Conservation (phyloP, 2,113 vertebrate genomes). For the Heterocephalus glaber region DNA sequence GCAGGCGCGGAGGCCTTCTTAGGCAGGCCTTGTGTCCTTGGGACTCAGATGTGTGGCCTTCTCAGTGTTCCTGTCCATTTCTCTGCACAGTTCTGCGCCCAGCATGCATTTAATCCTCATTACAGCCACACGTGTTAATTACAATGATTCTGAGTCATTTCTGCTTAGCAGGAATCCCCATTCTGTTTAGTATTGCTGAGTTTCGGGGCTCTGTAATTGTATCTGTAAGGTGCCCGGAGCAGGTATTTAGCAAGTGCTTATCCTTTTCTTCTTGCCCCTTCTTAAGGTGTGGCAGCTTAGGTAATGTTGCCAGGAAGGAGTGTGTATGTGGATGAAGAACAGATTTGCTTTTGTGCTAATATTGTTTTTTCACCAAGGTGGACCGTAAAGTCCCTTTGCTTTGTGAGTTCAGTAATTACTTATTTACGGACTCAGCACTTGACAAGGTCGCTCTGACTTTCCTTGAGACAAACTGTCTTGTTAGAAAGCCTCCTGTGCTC, state of each 20-base stretch:
- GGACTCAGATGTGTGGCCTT: neutral
- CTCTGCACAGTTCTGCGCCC: neutral
- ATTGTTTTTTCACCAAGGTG: neutral
- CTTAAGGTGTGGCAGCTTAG: neutral
- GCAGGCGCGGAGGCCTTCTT: neutral
- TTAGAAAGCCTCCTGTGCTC: constrained; percentile 67
- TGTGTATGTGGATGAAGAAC: neutral
- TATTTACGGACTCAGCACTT: constrained; percentile 59
- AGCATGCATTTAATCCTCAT: constrained; percentile 36
- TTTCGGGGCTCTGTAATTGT: neutral
- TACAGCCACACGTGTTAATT: constrained; percentile 43
- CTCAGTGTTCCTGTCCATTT: neutral
- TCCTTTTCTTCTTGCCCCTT: neutral
- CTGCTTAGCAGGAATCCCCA: constrained; percentile 57
- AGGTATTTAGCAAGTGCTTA: neutral
- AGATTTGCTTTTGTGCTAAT: constrained; percentile 33
- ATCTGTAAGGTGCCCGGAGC: constrained; percentile 34
- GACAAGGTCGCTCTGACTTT: constrained; percentile 81
- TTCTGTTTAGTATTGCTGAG: constrained; percentile 45
- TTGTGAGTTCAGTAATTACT: neutral
- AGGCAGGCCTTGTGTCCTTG: neutral
- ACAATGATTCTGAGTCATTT: constrained; percentile 58
- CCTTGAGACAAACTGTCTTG: constrained; percentile 29
- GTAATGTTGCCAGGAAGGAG: neutral
- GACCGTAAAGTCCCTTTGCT: neutral